Evolutionary conservation across 2,797 vertebrate genomes (phyloP).

Genomic region (Phalanger gymnotis): DNA sequence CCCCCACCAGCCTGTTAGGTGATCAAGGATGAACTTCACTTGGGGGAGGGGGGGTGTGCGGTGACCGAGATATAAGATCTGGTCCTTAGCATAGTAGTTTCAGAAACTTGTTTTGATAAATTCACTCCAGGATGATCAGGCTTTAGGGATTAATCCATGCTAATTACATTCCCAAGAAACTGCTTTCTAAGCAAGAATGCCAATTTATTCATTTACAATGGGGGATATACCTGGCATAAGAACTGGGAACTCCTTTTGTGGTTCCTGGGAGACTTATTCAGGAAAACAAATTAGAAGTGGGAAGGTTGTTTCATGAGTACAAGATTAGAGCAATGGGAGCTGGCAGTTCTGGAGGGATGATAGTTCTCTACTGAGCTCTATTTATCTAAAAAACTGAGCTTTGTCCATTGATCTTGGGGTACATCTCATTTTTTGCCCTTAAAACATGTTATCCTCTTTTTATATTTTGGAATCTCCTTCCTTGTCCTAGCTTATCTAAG

Average conservation of each 20-base stretch:
- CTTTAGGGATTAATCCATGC: not conserved
- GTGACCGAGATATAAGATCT: not conserved
- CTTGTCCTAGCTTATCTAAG: not conserved
- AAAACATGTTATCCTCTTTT: not conserved
- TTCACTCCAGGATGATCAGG: not conserved
- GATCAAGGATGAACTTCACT: not conserved
- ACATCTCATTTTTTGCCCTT: not conserved
- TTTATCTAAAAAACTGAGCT: not conserved
- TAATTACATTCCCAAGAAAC: not conserved
- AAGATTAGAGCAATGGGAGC: not conserved
- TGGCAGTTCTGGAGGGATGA: not conserved
- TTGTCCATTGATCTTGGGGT: not conserved
- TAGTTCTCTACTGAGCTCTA: not conserved
- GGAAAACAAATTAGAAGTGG: not conserved
- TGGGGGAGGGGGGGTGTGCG: accelerated
- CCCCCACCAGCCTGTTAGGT: too few relatives aligned
- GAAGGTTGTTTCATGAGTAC: not conserved
- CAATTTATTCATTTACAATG: not conserved
- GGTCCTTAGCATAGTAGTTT: not conserved
- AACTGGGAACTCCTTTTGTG: not conserved
- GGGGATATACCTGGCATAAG: not conserved
- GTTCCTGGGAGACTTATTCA: not conserved
- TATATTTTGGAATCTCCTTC: not conserved
- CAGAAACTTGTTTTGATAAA: not conserved
- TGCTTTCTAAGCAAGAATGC: not conserved